phyloP scores from a whole-genome alignment of 2,113 vertebrate genomes.

The Prionailurus viverrinus region DNA sequence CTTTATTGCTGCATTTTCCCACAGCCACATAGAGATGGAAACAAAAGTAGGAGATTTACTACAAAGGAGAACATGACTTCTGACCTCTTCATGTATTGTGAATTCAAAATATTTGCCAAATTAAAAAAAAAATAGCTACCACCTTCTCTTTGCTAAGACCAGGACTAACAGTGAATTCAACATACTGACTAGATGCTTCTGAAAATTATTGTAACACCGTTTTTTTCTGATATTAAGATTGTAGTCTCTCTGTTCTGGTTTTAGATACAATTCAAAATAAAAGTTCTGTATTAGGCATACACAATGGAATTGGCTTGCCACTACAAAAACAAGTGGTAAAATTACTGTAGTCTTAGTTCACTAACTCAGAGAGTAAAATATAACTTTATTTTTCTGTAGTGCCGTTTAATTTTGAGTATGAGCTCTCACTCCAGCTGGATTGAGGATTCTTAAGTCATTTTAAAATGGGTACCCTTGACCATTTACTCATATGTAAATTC shows the following conservation, averaged over 20 bases:
- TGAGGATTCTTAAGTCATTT: constrained; percentile 8
- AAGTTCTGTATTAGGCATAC: not conserved
- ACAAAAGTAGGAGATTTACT: not conserved
- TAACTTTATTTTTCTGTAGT: not conserved
- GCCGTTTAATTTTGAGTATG: not conserved
- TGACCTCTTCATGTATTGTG: constrained; percentile 29
- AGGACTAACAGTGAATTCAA: not conserved
- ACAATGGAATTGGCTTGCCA: not conserved
- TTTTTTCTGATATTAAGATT: constrained; percentile 16
- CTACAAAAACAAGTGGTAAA: not conserved
- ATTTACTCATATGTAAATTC: not conserved
- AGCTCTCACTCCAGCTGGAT: not conserved
- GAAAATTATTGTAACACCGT: not conserved
- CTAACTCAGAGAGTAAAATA: constrained; percentile 29
- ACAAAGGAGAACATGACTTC: not conserved
- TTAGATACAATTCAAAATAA: constrained; percentile 10
- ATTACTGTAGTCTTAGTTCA: not conserved
- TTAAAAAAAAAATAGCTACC: not conserved
- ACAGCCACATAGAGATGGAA: not conserved
- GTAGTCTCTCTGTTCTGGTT: not conserved
- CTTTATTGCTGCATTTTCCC: not conserved
- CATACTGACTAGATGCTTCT: not conserved
- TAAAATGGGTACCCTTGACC: not conserved
- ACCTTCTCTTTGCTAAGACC: constrained; percentile 5
- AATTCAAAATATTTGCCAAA: constrained; percentile 37